Evolutionary conservation across 2,797 vertebrate genomes (phyloP).

Genomic region (Adrianichthys oophorus): DNA sequence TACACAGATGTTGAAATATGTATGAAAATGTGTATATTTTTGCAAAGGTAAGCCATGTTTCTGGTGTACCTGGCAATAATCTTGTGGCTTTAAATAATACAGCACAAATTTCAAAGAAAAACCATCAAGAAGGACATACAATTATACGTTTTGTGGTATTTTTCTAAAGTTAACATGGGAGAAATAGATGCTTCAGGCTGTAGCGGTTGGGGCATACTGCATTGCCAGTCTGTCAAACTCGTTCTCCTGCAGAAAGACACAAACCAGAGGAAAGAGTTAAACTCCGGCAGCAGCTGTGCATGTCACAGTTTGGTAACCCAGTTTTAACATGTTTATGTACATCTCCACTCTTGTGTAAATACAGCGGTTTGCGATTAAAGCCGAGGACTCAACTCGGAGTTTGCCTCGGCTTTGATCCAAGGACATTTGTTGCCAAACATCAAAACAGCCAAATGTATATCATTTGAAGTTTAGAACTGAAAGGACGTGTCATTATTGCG

Average conservation of each 20-base stretch:
- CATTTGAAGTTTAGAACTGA: too few species aligned
- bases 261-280: conserved; percentile 34
- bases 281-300: conserved; percentile 27
- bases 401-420: conserved; percentile 32
- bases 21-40: conserved; percentile 30
- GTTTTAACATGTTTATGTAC: conserved; percentile 47
- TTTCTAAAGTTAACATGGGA: conserved; percentile 3
- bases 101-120: conserved; percentile 18
- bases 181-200: conserved; percentile 48
- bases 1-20: conserved; percentile 17
- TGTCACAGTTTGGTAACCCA: conserved; percentile 26
- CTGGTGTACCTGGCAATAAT: background rate
- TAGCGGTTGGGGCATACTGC: conserved; percentile 86
- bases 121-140: conserved; percentile 32
- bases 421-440: conserved; percentile 25
- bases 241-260: conserved; percentile 82
- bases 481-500: background rate
- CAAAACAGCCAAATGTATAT: conserved; percentile 9
- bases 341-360: conserved; percentile 25
- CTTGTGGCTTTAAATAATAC: conserved; percentile 29
- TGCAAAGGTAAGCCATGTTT: conserved; percentile 2
- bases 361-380: conserved; percentile 33
- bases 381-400: conserved; percentile 31
- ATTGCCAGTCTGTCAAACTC: conserved; percentile 90
- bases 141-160: conserved; percentile 14